phyloP scores from a whole-genome alignment of 1,140 invertebrate species.

The Calliphora vicina region DNA sequence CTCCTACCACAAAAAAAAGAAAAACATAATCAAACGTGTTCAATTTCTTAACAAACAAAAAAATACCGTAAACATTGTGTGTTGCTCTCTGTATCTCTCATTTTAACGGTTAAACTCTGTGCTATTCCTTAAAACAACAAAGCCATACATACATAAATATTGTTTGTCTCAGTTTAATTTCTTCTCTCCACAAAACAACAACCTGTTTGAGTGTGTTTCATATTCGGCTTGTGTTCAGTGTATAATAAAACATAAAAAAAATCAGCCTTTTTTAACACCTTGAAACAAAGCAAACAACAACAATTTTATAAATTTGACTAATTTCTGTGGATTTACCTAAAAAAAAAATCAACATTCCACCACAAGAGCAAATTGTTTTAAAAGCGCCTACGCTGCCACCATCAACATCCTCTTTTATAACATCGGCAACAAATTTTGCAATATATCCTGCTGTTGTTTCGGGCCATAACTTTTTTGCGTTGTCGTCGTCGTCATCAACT shows the following conservation, averaged over 20 bases:
- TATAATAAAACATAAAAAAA: neutral
- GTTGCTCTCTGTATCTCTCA: no score
- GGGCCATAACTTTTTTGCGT: neutral
- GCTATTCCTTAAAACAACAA: no score
- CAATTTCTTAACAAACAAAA: neutral
- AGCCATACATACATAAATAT: no score
- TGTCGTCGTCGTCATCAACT: neutral
- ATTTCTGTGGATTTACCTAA: neutral
- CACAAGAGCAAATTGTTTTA: constrained; percentile 19
- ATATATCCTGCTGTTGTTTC: neutral
- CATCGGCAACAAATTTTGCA: neutral
- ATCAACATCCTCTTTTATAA: neutral
- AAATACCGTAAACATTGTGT: no score
- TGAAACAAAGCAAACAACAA: constrained; percentile 11
- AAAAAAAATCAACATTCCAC: constrained; percentile 23
- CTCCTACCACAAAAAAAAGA: neutral
- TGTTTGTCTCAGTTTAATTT: neutral
- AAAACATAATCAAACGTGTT: neutral
- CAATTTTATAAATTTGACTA: neutral
- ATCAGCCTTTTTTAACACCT: neutral
- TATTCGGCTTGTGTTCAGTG: neutral
- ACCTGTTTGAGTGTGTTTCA: constrained; percentile 29
- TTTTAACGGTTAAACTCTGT: no score
- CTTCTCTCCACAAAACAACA: constrained; percentile 2
- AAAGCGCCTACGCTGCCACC: neutral